Evolutionary conservation across 2,113 vertebrate species (phyloP).

Genomic region (Eurypyga helias): DNA sequence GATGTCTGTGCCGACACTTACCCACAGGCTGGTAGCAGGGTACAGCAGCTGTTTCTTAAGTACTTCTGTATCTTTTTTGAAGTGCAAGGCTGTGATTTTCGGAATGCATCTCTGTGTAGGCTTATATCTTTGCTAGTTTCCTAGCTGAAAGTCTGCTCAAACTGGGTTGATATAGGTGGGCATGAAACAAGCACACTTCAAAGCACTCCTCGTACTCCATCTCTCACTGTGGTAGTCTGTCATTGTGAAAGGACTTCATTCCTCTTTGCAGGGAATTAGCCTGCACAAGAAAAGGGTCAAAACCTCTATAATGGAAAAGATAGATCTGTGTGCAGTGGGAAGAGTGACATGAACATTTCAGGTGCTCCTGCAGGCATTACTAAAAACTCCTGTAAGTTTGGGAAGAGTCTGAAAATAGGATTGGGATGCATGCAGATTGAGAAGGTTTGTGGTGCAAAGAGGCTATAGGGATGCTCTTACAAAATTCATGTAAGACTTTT

Average conservation of each 20-base stretch:
- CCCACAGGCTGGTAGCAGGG: not conserved
- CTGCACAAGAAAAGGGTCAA: not conserved
- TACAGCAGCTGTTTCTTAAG: not conserved
- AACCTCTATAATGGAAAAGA: not conserved
- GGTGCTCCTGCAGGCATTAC: not conserved
- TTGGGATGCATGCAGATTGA: not conserved
- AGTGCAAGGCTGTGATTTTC: not conserved
- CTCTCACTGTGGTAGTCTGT: not conserved
- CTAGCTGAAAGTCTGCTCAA: not conserved
- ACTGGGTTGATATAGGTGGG: not conserved
- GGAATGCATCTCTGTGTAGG: not conserved
- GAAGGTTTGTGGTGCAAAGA: not conserved
- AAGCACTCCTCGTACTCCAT: not conserved
- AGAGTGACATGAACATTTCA: not conserved
- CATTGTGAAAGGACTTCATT: not conserved
- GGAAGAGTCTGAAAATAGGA: not conserved
- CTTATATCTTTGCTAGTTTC: not conserved
- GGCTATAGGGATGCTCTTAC: not conserved
- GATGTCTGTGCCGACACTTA: not conserved
- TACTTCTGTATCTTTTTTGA: not conserved
- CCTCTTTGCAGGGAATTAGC: not conserved
- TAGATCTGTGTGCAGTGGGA: not conserved
- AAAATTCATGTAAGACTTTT: not conserved
- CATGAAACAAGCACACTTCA: not conserved
- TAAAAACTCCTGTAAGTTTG: not conserved